Percentiles rank a stretch among this genome's conserved stretches.
Evolutionary conservation across 2,797 vertebrate species (phyloP).

Genomic region (Lindbergichthys nudifrons): DNA sequence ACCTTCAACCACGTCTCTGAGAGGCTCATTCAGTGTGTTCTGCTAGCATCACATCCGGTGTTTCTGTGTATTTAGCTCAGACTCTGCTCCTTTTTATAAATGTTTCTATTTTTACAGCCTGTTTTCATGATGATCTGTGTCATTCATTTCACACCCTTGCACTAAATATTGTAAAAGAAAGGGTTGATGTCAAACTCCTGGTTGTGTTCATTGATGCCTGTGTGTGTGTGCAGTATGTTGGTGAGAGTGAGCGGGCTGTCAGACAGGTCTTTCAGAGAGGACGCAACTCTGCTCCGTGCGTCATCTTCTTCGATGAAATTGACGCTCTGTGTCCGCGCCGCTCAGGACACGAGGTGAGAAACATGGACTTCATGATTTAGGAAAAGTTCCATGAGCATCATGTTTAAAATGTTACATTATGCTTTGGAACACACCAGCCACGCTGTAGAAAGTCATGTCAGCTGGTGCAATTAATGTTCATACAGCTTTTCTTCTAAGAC

Average conservation of each 20-base stretch:
- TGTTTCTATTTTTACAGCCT: background rate
- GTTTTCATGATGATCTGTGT: background rate
- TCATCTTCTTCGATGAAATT: conserved; percentile 98
- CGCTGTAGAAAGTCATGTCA: background rate
- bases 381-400: background rate
- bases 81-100: background rate
- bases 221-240: conserved; percentile 89
- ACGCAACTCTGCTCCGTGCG: conserved; percentile 93
- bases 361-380: background rate
- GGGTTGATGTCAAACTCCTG: background rate
- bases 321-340: conserved; percentile 96
- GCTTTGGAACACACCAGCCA: background rate
- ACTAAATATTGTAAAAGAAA: background rate
- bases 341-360: conserved; percentile 90
- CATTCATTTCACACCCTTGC: background rate
- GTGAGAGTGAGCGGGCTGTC: conserved; percentile 95
- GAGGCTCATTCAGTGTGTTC: background rate
- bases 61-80: background rate
- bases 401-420: background rate
- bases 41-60: background rate
- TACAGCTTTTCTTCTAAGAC: too few relatives aligned
- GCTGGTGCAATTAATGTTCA: background rate
- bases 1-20: background rate
- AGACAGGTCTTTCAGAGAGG: conserved; percentile 96
- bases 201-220: background rate